phyloP scores from a whole-genome alignment of 2,888 invertebrate genomes.

The Eupithecia subumbrata region DNA sequence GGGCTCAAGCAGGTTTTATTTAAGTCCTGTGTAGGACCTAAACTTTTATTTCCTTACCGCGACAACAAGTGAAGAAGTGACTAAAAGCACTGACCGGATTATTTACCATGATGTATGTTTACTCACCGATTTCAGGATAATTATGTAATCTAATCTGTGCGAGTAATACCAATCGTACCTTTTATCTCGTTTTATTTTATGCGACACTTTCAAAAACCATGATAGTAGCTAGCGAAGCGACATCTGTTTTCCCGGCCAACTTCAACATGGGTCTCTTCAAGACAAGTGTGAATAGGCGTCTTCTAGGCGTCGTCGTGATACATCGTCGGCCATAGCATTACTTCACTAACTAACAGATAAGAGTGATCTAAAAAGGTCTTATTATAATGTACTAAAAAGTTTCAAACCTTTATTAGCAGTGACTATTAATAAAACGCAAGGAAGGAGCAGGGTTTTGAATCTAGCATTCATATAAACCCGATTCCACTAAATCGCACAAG shows the following conservation, averaged over 20 bases:
- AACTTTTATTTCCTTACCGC: too few relatives aligned
- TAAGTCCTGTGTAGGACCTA: not conserved
- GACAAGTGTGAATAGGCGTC: not conserved
- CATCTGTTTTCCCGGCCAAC: not conserved
- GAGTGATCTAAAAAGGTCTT: not conserved
- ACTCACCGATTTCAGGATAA: too few relatives aligned
- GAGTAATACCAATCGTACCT: too few relatives aligned
- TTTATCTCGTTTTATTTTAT: not conserved
- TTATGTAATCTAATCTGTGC: too few relatives aligned
- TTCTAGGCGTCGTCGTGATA: not conserved
- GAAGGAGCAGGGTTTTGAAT: not conserved
- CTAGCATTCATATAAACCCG: not conserved
- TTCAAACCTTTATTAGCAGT: not conserved
- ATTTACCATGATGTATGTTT: too few relatives aligned
- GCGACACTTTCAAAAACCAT: not conserved
- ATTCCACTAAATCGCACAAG: slow-evolving; percentile 8
- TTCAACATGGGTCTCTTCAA: not conserved
- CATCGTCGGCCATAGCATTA: too few relatives aligned
- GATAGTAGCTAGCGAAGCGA: not conserved
- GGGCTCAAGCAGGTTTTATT: not conserved
- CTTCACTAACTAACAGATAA: not conserved
- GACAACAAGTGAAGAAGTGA: too few relatives aligned
- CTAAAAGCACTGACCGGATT: too few relatives aligned
- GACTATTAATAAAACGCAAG: not conserved
- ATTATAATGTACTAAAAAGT: not conserved